Conservation (phyloP, 2,888 invertebrate species). For the Trissolcus brochymenae region DNA sequence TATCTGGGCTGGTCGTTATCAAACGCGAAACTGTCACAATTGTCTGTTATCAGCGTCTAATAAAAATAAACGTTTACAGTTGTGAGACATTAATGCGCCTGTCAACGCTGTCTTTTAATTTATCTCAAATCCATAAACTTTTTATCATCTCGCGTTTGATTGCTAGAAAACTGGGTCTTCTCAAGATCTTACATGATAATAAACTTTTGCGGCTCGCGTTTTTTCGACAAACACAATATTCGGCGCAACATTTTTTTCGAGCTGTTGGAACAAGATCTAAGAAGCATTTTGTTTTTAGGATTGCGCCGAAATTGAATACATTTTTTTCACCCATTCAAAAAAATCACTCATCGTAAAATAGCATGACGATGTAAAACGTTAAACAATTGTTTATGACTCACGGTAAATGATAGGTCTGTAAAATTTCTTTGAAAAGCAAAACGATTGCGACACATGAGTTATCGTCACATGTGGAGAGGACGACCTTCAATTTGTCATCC, state of each 20-base stretch:
- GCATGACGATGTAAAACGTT: neutral
- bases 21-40: slow-evolving; percentile 17
- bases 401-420: neutral
- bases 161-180: slow-evolving; percentile 25
- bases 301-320: no score
- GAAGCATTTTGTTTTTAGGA: no score
- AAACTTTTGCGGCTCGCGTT: neutral
- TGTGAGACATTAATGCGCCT: slow-evolving; percentile 19
- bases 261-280: no score
- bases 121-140: slow-evolving; percentile 37
- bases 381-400: slow-evolving; percentile 21
- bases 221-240: no score
- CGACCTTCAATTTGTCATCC: slow-evolving; percentile 17
- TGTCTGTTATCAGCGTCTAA: slow-evolving; percentile 16
- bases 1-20: slow-evolving; percentile 1
- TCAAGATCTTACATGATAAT: slow-evolving; percentile 27
- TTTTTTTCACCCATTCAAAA: neutral
- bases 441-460: slow-evolving; percentile 6
- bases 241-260: no score
- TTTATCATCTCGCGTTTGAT: slow-evolving; percentile 6
- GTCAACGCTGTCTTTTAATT: slow-evolving; percentile 35
- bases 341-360: neutral
- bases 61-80: slow-evolving; percentile 24
- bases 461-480: neutral
- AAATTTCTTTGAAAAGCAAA: slow-evolving; percentile 12